phyloP scores from a whole-genome alignment of 2,888 invertebrate genomes.

The Ctena decussata region DNA sequence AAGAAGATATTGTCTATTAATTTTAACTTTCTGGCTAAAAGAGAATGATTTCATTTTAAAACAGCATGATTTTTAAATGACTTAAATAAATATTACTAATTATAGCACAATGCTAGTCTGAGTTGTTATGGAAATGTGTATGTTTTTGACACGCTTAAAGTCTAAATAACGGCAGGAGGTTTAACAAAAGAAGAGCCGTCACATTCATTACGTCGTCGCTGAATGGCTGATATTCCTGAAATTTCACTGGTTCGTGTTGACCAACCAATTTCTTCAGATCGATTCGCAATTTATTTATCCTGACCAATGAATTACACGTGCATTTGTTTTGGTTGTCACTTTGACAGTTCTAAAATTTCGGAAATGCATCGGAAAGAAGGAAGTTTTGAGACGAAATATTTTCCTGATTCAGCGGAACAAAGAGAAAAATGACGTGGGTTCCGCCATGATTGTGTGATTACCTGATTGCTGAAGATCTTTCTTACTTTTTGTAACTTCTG shows the following conservation, averaged over 20 bases:
- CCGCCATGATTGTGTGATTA: slow-evolving; percentile 10
- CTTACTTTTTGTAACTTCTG: no score
- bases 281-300: slow-evolving; percentile 63
- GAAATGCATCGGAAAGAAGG: not conserved
- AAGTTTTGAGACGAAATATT: not conserved
- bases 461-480: no score
- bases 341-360: slow-evolving; percentile 1
- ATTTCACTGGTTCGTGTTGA: slow-evolving; percentile 84
- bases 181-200: not conserved
- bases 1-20: no score
- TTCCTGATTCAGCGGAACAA: not conserved
- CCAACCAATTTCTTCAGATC: slow-evolving; percentile 84
- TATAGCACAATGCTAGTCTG: no score
- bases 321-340: not conserved
- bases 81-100: no score
- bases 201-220: slow-evolving; percentile 56
- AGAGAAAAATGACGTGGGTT: not conserved
- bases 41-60: no score
- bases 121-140: no score
- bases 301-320: slow-evolving; percentile 44
- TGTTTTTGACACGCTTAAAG: no score
- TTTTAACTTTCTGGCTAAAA: no score
- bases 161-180: no score
- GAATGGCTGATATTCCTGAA: slow-evolving; percentile 83
- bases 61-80: no score